These are phyloP conservation scores for Epicampocera succincta DNA, from an alignment of 2,888 invertebrate species.

Conservation along the genomic window DNA sequence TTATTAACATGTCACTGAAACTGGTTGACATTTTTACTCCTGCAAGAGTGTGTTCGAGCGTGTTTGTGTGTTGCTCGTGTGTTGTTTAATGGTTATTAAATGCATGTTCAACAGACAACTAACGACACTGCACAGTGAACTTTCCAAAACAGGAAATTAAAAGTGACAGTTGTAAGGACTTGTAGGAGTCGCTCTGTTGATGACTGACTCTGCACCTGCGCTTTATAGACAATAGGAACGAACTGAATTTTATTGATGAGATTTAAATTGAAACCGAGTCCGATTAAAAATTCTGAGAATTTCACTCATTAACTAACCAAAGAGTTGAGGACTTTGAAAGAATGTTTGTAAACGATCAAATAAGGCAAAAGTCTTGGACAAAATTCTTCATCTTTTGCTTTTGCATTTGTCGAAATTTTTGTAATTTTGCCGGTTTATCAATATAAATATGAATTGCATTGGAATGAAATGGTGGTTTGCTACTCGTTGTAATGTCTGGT, in stretches of 20 bases:
- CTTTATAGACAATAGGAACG: constrained; percentile 21
- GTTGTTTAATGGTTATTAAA: constrained; percentile 66
- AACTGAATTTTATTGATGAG: constrained; percentile 61
- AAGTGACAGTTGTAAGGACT: constrained; percentile 66
- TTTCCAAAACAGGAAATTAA: constrained; percentile 56
- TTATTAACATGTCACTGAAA: constrained; percentile 79
- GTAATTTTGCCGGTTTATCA: too few species aligned
- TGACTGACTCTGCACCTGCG: constrained; percentile 55
- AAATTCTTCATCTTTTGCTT: too few species aligned
- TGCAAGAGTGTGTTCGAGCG: neutral
- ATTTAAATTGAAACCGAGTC: constrained; percentile 48
- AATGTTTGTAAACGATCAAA: too few species aligned
- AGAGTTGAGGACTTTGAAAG: neutral
- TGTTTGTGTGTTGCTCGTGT: constrained; percentile 17
- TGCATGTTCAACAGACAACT: constrained; percentile 64
- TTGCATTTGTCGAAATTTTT: too few species aligned
- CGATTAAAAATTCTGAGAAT: constrained; percentile 50
- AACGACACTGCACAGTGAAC: constrained; percentile 35
- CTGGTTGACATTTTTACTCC: constrained; percentile 76
- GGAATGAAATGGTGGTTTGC: too few species aligned
- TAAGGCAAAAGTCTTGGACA: too few species aligned
- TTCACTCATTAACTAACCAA: neutral
- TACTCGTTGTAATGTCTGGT: too few species aligned
- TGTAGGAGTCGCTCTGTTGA: constrained; percentile 46
- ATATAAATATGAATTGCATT: too few species aligned